Evolutionary conservation across 1,140 invertebrate genomes (phyloP), one percentile per base, ranked within the genome.

Genomic region (Aphelenchoides besseyi): DNA sequence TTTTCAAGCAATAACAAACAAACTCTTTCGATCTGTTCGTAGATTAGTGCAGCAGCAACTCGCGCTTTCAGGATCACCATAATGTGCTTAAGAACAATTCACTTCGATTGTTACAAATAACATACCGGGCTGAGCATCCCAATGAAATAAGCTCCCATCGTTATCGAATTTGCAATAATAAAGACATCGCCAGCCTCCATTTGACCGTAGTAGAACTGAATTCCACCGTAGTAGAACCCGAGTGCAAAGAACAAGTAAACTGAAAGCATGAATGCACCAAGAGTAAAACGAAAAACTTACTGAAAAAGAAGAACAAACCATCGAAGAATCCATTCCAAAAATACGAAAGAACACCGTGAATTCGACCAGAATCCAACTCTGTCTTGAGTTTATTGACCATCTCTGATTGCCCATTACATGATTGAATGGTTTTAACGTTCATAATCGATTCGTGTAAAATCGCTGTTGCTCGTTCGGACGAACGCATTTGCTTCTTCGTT

Each of bases 351-450:
- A 79, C 41, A 0, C 74, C 79, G 54, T 61, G 63, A 0, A 41
- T 71, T 32, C 69, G 55, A 53, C 74, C 72, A 33, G 55, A 36
- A 23, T 66, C 52, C 0, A 82, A 59, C 41, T 76, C 61, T 1
- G 29, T 23, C 9, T 66, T 26, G 52, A 79, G 77, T 35, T 70
- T 76, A 9, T 63, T 57, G 9, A 80, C 79, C 86, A 92, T 91
- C 76, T 89, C 89, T 8, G 86, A 73, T 82, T 93, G 90, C 8
- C 91, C 92, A 69, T 90, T 90, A 79, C 93, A 93, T 0, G 91
- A 90, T 33, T 90, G 88, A 53, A 66, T 29, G 12, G 63, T 66
- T 23, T 37, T 33, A 2, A 93, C 88, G 1, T 89, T 87, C 28
- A 74, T 69, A 2, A 80, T 59, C 2, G 76, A 64, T 41, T 80